These are phyloP conservation scores for Falco naumanni DNA, from an alignment of 2,797 vertebrate genomes.

Conservation along the genomic window DNA sequence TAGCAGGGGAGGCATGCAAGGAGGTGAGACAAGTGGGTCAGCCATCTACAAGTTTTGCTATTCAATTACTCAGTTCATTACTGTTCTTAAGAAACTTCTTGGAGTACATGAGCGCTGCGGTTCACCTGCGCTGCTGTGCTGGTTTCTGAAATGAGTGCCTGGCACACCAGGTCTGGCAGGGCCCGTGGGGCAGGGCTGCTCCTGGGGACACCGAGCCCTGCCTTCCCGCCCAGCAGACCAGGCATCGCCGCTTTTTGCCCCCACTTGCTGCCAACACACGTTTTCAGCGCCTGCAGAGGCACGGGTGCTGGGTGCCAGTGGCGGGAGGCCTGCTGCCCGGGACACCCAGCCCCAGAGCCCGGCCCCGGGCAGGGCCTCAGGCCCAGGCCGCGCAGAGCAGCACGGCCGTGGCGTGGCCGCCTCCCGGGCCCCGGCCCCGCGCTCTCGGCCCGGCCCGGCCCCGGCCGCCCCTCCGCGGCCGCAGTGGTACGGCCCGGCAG, in stretches of 20 bases:
- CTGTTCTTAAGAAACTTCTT: not conserved
- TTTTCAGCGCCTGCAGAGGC: rapidly evolving
- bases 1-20: not conserved
- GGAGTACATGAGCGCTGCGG: not conserved
- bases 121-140: rapidly evolving
- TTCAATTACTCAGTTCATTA: not conserved
- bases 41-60: rapidly evolving
- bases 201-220: rapidly evolving
- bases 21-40: slow-evolving; percentile 58
- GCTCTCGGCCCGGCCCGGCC: not conserved
- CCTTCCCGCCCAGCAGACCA: not conserved
- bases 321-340: not conserved
- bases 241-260: not conserved
- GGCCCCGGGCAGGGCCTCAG: too few relatives aligned
- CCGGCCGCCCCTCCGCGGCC: not conserved
- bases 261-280: not conserved
- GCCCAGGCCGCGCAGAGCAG: not conserved
- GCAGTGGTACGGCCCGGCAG: not conserved
- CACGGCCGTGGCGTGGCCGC: not conserved
- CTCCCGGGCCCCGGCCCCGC: not conserved
- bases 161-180: rapidly evolving
- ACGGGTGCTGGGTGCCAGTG: not conserved
- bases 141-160: rapidly evolving
- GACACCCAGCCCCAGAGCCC: not conserved
- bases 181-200: rapidly evolving